Percentiles rank a stretch among this genome's conserved stretches.
phyloP scores from a whole-genome alignment of 2,113 vertebrate species.

The Diadophis punctatus region DNA sequence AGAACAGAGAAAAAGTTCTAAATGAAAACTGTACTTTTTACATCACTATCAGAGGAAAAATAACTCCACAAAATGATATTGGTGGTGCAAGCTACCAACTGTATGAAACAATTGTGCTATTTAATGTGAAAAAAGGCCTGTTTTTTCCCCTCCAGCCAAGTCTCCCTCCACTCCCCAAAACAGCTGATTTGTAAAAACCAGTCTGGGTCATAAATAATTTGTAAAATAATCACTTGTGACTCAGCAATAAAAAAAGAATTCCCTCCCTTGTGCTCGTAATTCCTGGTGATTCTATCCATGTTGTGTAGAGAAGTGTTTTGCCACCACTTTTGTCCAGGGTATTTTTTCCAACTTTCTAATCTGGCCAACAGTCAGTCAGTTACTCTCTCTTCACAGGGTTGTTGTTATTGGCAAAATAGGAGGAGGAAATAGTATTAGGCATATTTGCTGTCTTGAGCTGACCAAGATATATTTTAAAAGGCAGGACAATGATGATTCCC shows the following conservation, averaged over 20 bases:
- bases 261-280: background rate
- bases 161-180: background rate
- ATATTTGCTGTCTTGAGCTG: background rate
- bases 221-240: background rate
- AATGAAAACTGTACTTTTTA: background rate
- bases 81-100: background rate
- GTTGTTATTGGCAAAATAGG: background rate
- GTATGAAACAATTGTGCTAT: background rate
- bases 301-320: background rate
- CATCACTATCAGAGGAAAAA: background rate
- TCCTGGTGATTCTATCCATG: background rate
- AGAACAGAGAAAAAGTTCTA: background rate
- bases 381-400: background rate
- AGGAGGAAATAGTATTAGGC: background rate
- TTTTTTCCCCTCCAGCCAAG: background rate
- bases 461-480: background rate
- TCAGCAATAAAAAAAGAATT: background rate
- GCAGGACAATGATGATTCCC: background rate
- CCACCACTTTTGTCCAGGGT: background rate
- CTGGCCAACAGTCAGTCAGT: background rate
- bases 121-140: background rate
- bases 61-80: background rate
- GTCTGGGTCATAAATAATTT: background rate
- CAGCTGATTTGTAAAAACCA: background rate
- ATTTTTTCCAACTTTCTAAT: background rate